Conservation (phyloP, 1,140 invertebrate genomes). For the Copidosoma floridanum region DNA sequence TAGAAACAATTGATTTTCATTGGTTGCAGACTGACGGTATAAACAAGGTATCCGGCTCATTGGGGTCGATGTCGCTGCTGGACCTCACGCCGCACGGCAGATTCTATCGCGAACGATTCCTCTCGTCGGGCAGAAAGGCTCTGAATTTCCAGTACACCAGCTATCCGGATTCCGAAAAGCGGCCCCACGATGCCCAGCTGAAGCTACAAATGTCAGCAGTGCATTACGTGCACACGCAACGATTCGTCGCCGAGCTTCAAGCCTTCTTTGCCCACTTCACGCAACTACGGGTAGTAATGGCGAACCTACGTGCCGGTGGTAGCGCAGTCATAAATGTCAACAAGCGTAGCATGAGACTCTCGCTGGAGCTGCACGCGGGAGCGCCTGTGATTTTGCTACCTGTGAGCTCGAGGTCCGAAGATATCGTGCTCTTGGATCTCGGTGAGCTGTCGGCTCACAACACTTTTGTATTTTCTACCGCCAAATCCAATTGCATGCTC, state of each 20-base stretch:
- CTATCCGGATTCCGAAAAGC: conserved; percentile 53
- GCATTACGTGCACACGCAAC: conserved; percentile 91
- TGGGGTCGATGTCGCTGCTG: conserved; percentile 76
- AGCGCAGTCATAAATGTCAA: conserved; percentile 41
- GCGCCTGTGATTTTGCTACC: conserved; percentile 87
- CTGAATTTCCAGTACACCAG: conserved; percentile 76
- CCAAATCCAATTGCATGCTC: conserved; percentile 60
- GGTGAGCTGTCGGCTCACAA: conserved; percentile 80
- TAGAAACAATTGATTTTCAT: too few relatives aligned
- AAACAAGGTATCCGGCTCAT: conserved; percentile 60
- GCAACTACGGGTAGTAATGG: conserved; percentile 73
- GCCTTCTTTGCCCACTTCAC: conserved; percentile 85
- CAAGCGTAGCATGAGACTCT: conserved; percentile 56
- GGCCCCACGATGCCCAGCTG: conserved; percentile 75
- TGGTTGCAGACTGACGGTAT: too few relatives aligned
- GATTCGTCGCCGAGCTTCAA: conserved; percentile 86
- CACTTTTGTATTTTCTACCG: conserved; percentile 65
- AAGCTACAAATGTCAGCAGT: conserved; percentile 83
- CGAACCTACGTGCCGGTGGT: conserved; percentile 57
- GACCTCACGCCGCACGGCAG: conserved; percentile 79
- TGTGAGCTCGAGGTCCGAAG: conserved; percentile 74
- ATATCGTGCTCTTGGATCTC: conserved; percentile 79
- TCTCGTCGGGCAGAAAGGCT: conserved; percentile 79
- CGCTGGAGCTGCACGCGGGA: conserved; percentile 70
- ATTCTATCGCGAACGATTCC: conserved; percentile 81